Base-by-base conservation (phyloP, 2,888 invertebrate species). In the Perithous albicinctus region DNA sequence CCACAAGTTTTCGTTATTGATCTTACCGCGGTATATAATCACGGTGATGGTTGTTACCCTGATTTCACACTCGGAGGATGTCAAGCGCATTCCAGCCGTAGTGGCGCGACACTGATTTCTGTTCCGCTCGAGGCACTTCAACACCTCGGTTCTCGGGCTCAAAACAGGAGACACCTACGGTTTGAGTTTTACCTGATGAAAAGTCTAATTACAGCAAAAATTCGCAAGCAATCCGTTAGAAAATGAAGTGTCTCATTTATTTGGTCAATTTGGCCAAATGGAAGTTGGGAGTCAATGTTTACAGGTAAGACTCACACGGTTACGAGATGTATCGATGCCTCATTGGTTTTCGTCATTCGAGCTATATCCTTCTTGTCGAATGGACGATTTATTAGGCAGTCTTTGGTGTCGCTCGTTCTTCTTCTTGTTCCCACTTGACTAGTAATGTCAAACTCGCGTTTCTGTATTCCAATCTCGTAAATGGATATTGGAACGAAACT, bases 11-110 rank as follows among this genome's bases (percentile, higher is more conserved):
- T 69, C 69, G 51, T 26, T 69, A 69, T 69, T 69, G 51, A 69
- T 69, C 69, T 54, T 54, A 54, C 54, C 69, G 15, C 69, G 69
- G 54, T 69, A 41, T 69, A 54, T 69, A 69, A 69, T 69, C 69
- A 69, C 69, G 15, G 54, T 8, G 59, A 51, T 15, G 69, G 69
- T 51, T 69, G 69, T 69, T 69, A 69, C 54, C 38, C 54, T 54
- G 54, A 69, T 69, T 69, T 69, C 69, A 69, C 23, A 23, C 69
- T 35, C 32, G 1, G 1, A 4, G 54, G 26, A 54, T 56, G 23
- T 23, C 51, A 20, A 35, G 38, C 51, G 67, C 20, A 23, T 54
- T 38, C 51, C 51, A 7, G 12, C 51, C 18, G n/a, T 38, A 35
- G 32, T 35, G 35, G 38, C 35, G 32, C 32, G 38, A 23, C 35